Base-by-base conservation (phyloP, 2,797 vertebrate genomes). In the Crocidura indochinensis region DNA sequence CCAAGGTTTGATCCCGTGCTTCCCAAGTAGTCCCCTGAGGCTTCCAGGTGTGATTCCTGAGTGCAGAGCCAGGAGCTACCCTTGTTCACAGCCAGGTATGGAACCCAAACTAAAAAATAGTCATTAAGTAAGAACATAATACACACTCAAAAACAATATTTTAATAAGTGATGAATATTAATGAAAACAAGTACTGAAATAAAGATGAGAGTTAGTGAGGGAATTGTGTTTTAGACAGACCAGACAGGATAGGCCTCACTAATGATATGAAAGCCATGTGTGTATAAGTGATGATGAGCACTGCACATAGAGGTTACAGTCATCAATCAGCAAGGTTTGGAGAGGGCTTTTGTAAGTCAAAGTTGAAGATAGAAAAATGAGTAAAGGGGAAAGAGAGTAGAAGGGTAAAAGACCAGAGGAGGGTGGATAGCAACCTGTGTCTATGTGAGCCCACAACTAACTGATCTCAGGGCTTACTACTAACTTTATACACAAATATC, bases 101-200 rank as follows among this genome's bases (percentile, higher is more conserved):
- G 38, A 38, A 38, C 38, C 38, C 5, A 38, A 38, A 38, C 38
- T 38, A 38, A 38, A 38, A 38, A 15, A 62, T 20, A 71, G 20
- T 60, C 15, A 60, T 60, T 60, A 76, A 38, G 56, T n/a, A 71
- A 71, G 79, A 87, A 31, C 4, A 51, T 24, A 81, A 67, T 27
- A 47, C 60, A 53, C 20, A 86, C 68, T 1, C 27, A 79, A 27
- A 60, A 51, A 26, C 75, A 75, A 14, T 78, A 74, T 53, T 93
- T 89, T 76, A 27, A 12, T 72, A 91, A n/a, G n/a, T 74, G 64
- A 47, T 26, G 77, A 76, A 2, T 62, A 46, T 65, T 64, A 69
- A 49, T 3, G 29, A 77, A 87, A 75, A 76, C 74, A 56, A 76
- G 46, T 2, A 38, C 2, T 60, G 6, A 49, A 73, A 6, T 14